Evolutionary conservation across 37 sponge, comb jelly and placozoan species (phyloP).

Genomic region (Crambe crambe): DNA sequence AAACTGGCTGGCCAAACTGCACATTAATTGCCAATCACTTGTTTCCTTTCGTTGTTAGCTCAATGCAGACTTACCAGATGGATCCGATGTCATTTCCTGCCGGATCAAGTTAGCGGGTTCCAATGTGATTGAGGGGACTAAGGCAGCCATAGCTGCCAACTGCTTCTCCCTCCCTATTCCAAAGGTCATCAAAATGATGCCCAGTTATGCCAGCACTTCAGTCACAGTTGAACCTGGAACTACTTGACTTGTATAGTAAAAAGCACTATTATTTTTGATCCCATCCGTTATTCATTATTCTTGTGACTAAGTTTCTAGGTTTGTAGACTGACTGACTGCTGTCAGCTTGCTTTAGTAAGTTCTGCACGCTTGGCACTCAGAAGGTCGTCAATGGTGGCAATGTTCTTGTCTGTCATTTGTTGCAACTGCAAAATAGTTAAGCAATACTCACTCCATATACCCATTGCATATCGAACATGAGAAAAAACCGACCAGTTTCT

Average conservation of each 20-base stretch:
- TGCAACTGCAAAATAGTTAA: slow-evolving; percentile 44
- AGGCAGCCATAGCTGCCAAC: not conserved
- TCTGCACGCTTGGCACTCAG: slow-evolving; percentile 59
- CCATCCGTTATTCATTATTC: not conserved
- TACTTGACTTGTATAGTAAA: not conserved
- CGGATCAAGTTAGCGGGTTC: slow-evolving; percentile 17
- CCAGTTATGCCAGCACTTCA: not conserved
- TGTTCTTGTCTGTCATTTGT: slow-evolving; percentile 55
- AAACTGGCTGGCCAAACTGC: no score
- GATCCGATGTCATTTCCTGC: not conserved
- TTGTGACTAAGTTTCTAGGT: no score
- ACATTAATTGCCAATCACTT: not conserved
- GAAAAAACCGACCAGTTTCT: slow-evolving; percentile 49
- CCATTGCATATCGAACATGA: not conserved
- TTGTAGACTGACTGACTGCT: no score
- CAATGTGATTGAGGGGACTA: slow-evolving; percentile 14
- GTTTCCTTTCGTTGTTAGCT: not conserved
- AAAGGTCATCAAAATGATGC: not conserved
- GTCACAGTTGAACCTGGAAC: not conserved
- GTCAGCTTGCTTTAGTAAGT: slow-evolving; percentile 20
- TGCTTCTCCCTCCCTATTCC: slow-evolving; percentile 3
- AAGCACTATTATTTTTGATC: not conserved
- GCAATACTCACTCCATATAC: not conserved
- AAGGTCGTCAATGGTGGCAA: slow-evolving; percentile 45
- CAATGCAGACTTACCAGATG: not conserved